phyloP scores from a whole-genome alignment of 1,140 invertebrate species.

The Aphis gossypii region DNA sequence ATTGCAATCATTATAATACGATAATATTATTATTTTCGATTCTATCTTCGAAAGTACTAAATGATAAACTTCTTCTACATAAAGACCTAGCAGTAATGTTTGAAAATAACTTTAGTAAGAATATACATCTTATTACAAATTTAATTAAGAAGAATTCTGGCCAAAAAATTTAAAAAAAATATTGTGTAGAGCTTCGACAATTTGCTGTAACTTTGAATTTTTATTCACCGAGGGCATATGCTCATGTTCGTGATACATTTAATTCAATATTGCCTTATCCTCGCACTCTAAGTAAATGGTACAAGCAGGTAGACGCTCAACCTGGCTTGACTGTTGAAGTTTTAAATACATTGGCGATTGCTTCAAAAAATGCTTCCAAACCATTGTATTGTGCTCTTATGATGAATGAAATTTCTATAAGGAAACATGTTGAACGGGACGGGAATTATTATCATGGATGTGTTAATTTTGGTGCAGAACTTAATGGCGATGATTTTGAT shows the following conservation, averaged over 20 bases:
- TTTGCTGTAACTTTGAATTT: slow-evolving; percentile 59
- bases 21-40: no score
- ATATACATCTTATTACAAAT: slow-evolving; percentile 23
- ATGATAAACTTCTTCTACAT: neutral
- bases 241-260: neutral
- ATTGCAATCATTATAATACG: no score
- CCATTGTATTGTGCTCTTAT: neutral
- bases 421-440: neutral
- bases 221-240: slow-evolving; percentile 11
- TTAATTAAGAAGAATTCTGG: neutral
- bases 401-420: neutral
- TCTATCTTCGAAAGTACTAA: no score
- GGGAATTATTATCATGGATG: neutral
- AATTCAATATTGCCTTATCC: neutral
- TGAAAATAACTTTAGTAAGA: neutral
- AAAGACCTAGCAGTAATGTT: neutral
- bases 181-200: neutral
- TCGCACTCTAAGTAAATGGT: slow-evolving; percentile 17
- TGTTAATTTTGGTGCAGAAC: neutral
- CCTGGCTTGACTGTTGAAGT: neutral
- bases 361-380: neutral
- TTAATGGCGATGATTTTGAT: neutral
- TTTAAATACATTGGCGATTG: neutral
- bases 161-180: neutral
- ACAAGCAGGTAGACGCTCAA: neutral